These are phyloP conservation scores for Hartigia nigra DNA, from an alignment of 2,888 invertebrate genomes.

Conservation along the genomic window DNA sequence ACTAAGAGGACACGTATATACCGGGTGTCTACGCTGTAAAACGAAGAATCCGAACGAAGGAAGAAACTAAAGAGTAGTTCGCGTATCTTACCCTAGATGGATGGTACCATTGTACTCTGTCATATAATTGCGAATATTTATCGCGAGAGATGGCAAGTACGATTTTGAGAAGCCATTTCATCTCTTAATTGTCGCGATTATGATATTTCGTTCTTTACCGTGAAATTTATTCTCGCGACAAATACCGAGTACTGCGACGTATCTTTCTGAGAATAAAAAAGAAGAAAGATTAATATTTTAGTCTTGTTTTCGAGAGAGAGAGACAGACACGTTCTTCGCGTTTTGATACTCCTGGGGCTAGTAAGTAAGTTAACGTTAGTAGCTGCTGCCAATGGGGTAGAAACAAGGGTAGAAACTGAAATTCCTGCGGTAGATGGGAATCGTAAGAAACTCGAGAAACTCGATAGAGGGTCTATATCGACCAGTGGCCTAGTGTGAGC, in stretches of 20 bases:
- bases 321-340: not conserved
- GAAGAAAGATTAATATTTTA: not conserved
- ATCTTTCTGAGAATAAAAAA: not conserved
- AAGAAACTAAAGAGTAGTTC: not conserved
- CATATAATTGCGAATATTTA: conserved; percentile 19
- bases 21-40: not conserved
- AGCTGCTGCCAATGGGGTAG: not conserved
- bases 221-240: conserved; percentile 18
- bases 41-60: not conserved
- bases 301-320: not conserved
- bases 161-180: conserved; percentile 14
- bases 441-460: not conserved
- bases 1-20: not conserved
- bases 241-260: not conserved
- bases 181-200: conserved; percentile 12
- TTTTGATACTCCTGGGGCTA: not conserved
- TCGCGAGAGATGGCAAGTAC: conserved; percentile 11
- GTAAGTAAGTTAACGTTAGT: not conserved
- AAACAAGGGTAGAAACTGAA: not conserved
- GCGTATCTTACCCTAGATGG: not conserved
- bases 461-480: not conserved
- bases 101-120: conserved; percentile 11
- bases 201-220: not conserved
- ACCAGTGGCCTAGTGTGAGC: not conserved
- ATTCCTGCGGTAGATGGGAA: not conserved